Percentiles rank a stretch among this genome's conserved stretches.
Evolutionary conservation across 2,113 vertebrate species (phyloP).

Genomic region (Semicossyphus pulcher): DNA sequence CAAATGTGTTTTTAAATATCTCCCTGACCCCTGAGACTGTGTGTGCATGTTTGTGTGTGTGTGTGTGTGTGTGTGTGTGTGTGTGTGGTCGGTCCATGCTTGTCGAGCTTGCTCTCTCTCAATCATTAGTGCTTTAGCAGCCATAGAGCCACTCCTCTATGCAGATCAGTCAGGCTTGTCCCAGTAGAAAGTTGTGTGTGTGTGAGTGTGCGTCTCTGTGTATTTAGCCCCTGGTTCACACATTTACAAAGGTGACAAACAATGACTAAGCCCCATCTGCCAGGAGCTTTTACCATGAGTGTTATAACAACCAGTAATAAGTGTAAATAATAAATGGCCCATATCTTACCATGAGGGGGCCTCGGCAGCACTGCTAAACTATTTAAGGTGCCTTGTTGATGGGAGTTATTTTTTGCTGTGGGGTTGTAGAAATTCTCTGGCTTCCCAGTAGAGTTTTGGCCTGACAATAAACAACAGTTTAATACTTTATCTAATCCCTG

Average conservation of each 20-base stretch:
- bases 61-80: slow-evolving; percentile 12
- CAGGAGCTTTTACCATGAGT: slow-evolving; percentile 92
- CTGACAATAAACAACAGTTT: slow-evolving; percentile 99
- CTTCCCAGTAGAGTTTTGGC: slow-evolving; percentile 95
- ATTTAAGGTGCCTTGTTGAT: slow-evolving; percentile 91
- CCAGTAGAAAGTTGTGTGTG: slow-evolving; percentile 46
- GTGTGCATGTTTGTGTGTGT: slow-evolving; percentile 4
- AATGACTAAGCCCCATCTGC: slow-evolving; percentile 88
- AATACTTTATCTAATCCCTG: slow-evolving; percentile 99
- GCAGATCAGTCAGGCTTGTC: slow-evolving; percentile 47
- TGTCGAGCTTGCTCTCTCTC: slow-evolving; percentile 20
- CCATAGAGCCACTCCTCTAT: slow-evolving; percentile 30
- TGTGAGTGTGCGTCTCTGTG: background rate
- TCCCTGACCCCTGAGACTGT: slow-evolving; percentile 40
- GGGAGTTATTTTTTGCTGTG: slow-evolving; percentile 85
- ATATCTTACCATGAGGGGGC: slow-evolving; percentile 84
- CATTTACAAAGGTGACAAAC: slow-evolving; percentile 85
- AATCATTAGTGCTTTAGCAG: slow-evolving; percentile 56
- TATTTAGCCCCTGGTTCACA: slow-evolving; percentile 64
- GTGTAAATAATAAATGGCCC: slow-evolving; percentile 94
- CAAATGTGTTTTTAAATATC: slow-evolving; percentile 61
- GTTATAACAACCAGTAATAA: slow-evolving; percentile 92
- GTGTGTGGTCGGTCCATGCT: slow-evolving; percentile 1
- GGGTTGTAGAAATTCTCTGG: slow-evolving; percentile 88
- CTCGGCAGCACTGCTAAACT: slow-evolving; percentile 83